Base-by-base conservation (phyloP, 2,113 vertebrate genomes). In the Ptyas mucosa region DNA sequence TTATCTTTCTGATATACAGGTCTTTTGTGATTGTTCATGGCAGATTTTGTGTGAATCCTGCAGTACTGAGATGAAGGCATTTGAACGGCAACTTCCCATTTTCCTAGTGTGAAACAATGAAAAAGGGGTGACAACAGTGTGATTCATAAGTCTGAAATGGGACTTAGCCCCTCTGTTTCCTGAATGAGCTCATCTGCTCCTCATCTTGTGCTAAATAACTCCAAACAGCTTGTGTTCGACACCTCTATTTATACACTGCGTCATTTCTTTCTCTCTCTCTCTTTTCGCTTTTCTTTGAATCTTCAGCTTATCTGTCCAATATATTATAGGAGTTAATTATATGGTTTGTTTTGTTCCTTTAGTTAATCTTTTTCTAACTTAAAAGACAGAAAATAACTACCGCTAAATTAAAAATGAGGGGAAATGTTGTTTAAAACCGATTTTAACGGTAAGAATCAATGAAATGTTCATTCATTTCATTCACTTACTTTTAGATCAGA, bases 211-310 rank as follows among this genome's bases (percentile, higher is more conserved):
- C 94, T 96, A 96, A 93, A 95, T 89, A 92, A 94, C 93, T 96
- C 92, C 94, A 29, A 11, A 87, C 94, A 96, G 96, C 95, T 95
- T 94, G 91, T 96, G 87, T 94, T 96, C 92, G 54, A 94, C 94
- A 95, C 91, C 90, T 96, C 95, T 97, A 95, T 98, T 97, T 97
- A 97, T 95, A 96, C 0, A 96, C 0, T 1, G 23, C 75, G 88
- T 85, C 95, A 91, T 39, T 93, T 95, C 95, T 96, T 88, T 95
- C 39, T 34, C 95, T 88, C 92, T 91, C 94, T 91, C 94, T 93
- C 95, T 94, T 95, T 94, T 11, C 51, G 46, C 94, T 89, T 85
- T n/a, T 93, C 94, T 95, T 89, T 94, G 93, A 96, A 87, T 55
- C 94, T 93, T 93, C 88, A 90, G 20, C 23, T 92, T 57, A 61